Conservation (phyloP, 2,888 invertebrate genomes). For the Idaea aversata region DNA sequence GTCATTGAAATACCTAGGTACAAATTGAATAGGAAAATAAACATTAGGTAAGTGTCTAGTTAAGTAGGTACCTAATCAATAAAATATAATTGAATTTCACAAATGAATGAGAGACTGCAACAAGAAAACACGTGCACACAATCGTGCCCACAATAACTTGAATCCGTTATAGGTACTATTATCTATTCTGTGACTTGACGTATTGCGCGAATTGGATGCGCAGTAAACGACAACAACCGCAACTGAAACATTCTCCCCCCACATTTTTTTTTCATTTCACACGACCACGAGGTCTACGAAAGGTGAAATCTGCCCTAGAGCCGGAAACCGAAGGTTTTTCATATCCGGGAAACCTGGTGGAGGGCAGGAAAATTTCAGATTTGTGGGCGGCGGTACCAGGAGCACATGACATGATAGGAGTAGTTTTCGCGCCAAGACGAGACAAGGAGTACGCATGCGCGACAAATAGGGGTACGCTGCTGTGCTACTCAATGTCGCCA, state of each 20-base stretch:
- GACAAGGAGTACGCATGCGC: conserved; percentile 53
- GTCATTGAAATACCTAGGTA: too few species aligned
- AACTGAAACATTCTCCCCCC: not conserved
- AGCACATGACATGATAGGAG: conserved; percentile 39
- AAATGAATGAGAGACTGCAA: too few species aligned
- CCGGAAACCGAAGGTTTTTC: conserved; percentile 58
- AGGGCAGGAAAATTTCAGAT: conserved; percentile 75
- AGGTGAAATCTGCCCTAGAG: conserved; percentile 59
- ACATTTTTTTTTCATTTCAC: conserved; percentile 11
- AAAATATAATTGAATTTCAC: too few species aligned
- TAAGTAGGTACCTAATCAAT: too few species aligned
- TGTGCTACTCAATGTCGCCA: conserved; percentile 9
- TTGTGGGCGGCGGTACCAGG: conserved; percentile 76
- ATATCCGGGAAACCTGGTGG: conserved; percentile 63
- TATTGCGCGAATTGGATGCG: conserved; percentile 56
- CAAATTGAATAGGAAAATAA: too few species aligned
- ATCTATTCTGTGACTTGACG: conserved; percentile 2
- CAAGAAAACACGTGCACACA: too few species aligned
- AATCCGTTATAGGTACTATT: too few species aligned
- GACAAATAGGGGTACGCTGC: not conserved
- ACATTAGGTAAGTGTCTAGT: too few species aligned
- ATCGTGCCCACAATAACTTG: too few species aligned
- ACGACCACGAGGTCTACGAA: conserved; percentile 10
- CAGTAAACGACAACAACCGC: conserved; percentile 29
- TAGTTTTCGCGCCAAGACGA: conserved; percentile 12